These are phyloP conservation scores for Belgica antarctica DNA, from an alignment of 2,888 invertebrate species.

Conservation along the genomic window DNA sequence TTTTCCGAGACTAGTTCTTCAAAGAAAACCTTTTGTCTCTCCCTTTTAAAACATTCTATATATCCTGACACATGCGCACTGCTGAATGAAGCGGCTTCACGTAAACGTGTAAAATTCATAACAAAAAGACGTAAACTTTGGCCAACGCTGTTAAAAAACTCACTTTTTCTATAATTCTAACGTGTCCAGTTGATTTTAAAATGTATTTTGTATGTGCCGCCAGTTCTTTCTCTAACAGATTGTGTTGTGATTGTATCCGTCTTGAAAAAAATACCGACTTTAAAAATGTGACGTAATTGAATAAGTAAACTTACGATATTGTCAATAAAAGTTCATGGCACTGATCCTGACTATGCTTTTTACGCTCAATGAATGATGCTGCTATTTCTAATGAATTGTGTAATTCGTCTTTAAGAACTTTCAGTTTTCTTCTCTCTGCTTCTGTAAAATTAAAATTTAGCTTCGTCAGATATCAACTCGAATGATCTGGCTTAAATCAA, in stretches of 20 bases:
- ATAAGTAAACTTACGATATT: conserved; percentile 59
- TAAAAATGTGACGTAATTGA: conserved; percentile 32
- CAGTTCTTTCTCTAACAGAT: conserved; percentile 68
- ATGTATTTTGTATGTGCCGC: conserved; percentile 65
- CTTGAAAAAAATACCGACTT: conserved; percentile 52
- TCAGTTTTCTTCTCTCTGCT: conserved; percentile 65
- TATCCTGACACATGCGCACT: conserved; percentile 34
- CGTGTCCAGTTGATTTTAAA: conserved; percentile 60
- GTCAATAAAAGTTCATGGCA: conserved; percentile 64
- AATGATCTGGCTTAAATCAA: no score
- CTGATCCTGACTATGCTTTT: conserved; percentile 52
- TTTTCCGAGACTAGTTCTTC: conserved; percentile 22
- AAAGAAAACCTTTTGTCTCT: conserved; percentile 17
- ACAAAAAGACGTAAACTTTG: neutral
- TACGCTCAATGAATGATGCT: conserved; percentile 47
- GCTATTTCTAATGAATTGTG: conserved; percentile 63
- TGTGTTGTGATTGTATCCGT: conserved; percentile 67
- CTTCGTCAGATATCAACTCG: no score
- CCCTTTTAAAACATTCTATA: neutral
- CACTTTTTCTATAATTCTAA: conserved; percentile 64
- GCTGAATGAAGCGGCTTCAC: neutral
- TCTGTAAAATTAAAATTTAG: no score
- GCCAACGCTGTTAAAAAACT: conserved; percentile 48
- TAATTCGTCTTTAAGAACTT: conserved; percentile 65
- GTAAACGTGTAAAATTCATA: conserved; percentile 15